Evolutionary conservation across 2,113 vertebrate genomes (phyloP).

Genomic region (Bombycilla garrulus): DNA sequence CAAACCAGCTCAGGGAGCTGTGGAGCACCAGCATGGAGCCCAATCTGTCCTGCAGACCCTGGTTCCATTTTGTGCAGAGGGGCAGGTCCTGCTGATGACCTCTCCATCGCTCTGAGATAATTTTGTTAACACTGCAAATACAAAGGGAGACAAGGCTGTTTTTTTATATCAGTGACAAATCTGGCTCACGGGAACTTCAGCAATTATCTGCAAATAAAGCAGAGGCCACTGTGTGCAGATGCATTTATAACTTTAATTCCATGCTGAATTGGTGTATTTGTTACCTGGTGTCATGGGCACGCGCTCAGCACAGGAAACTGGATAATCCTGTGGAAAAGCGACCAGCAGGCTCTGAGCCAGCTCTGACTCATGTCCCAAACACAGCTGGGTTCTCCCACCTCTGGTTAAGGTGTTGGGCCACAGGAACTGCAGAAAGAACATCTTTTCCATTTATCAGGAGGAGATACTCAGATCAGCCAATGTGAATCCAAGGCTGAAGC

Average conservation of each 20-base stretch:
- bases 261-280: too few species aligned
- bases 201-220: background rate
- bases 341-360: background rate
- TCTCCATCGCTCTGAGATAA: rapidly evolving
- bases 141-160: background rate
- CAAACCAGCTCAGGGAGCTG: background rate
- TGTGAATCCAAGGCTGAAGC: background rate
- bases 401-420: background rate
- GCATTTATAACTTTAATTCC: background rate
- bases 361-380: background rate
- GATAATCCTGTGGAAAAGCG: background rate
- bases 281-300: background rate
- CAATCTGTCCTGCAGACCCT: background rate
- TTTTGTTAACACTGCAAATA: background rate
- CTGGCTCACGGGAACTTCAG: background rate
- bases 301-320: background rate
- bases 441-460: background rate
- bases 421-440: background rate
- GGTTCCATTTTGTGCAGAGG: background rate
- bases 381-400: background rate
- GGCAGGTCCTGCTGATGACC: background rate
- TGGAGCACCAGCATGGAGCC: background rate
- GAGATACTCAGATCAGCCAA: background rate
- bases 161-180: background rate
- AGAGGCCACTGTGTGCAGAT: background rate